Conservation (phyloP, 1,140 invertebrate genomes). For the Papilio dardanus region DNA sequence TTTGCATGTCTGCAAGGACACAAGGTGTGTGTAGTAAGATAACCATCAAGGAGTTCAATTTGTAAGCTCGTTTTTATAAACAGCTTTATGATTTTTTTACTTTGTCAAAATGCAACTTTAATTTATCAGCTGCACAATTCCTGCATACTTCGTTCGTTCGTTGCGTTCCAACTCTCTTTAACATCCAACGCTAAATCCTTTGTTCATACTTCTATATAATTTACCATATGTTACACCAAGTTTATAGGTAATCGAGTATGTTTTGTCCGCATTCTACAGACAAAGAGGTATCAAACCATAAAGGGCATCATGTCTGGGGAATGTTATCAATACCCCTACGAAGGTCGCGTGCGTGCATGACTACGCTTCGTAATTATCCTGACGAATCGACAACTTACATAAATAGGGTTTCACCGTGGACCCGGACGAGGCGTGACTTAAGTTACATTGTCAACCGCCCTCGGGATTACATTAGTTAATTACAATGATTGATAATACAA, state of each 20-base stretch:
- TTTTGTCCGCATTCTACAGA: slow-evolving; percentile 12
- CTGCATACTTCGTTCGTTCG: too few relatives aligned
- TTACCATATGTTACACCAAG: background rate
- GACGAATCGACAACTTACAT: slow-evolving; percentile 34
- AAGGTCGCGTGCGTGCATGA: slow-evolving; percentile 42
- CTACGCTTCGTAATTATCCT: slow-evolving; percentile 19
- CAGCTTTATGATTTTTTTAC: background rate
- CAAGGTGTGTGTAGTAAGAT: background rate
- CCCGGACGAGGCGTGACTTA: background rate
- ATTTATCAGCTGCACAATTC: too few relatives aligned
- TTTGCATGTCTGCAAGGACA: background rate
- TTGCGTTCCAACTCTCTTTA: too few relatives aligned
- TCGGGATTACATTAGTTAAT: background rate
- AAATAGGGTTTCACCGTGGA: slow-evolving; percentile 29
- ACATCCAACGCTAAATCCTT: background rate
- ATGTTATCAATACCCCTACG: slow-evolving; percentile 38
- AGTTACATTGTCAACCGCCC: background rate
- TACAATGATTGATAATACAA: background rate
- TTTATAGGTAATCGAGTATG: background rate
- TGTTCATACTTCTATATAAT: background rate
- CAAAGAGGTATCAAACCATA: slow-evolving; percentile 39
- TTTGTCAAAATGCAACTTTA: background rate
- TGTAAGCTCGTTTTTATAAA: too few relatives aligned
- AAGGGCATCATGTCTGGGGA: slow-evolving; percentile 35
- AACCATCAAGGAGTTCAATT: too few relatives aligned